Evolutionary conservation across 2,113 vertebrate species (phyloP).

Genomic region (Apodemus speciosus): DNA sequence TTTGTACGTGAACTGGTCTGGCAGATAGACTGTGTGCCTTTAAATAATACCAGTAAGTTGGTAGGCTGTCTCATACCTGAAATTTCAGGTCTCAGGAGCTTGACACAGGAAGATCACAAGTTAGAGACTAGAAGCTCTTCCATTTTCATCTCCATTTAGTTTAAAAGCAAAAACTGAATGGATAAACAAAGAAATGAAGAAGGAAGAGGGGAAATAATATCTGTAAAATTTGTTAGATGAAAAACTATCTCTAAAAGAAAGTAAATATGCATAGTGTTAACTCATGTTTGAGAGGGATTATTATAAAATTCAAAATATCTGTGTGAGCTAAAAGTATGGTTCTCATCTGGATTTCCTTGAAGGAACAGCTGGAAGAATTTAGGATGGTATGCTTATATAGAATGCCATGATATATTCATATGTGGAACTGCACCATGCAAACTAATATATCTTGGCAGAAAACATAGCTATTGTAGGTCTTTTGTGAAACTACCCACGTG

Average conservation of each 20-base stretch:
- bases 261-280: neutral
- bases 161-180: neutral
- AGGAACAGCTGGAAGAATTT: conserved; percentile 4
- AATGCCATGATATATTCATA: neutral
- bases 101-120: neutral
- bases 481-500: neutral
- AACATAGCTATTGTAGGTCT: neutral
- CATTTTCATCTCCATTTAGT: neutral
- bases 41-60: neutral
- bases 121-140: neutral
- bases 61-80: neutral
- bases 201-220: neutral
- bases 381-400: neutral
- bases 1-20: neutral
- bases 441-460: conserved; percentile 28
- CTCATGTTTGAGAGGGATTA: neutral
- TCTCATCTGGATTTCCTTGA: neutral
- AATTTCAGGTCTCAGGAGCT: neutral
- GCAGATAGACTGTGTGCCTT: neutral
- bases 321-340: neutral
- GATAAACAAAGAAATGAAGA: neutral
- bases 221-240: conserved; percentile 9
- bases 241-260: neutral
- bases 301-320: neutral
- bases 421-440: neutral